phyloP scores from a whole-genome alignment of 2,797 vertebrate species.

The Antennarius maculatus region DNA sequence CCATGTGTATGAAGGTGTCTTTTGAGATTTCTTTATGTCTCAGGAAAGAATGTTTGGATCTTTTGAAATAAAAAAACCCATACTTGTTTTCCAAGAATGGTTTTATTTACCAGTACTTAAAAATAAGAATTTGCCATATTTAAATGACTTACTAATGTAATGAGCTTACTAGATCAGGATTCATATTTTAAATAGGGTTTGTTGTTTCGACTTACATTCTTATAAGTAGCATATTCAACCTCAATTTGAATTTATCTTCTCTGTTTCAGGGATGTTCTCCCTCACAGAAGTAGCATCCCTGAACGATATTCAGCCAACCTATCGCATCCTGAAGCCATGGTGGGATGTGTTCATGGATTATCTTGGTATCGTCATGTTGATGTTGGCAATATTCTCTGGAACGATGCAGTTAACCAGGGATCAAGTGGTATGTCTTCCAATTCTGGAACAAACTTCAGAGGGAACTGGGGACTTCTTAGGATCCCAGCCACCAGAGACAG shows the following conservation, averaged over 20 bases:
- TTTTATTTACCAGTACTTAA: too few relatives aligned
- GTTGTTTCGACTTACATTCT: not conserved
- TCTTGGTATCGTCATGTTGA: constrained; percentile 96
- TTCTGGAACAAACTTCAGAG: constrained; percentile 85
- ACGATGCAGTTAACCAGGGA: constrained; percentile 99
- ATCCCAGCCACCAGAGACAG: constrained; percentile 75
- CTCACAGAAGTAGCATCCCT: constrained; percentile 99
- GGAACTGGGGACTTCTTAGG: constrained; percentile 60
- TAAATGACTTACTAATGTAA: too few relatives aligned
- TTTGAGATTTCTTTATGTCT: too few relatives aligned
- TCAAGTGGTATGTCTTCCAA: constrained; percentile 97
- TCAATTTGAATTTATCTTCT: constrained; percentile 31
- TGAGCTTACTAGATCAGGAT: too few relatives aligned
- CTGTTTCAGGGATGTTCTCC: constrained; percentile 96
- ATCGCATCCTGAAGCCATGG: constrained; percentile 99
- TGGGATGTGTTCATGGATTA: constrained; percentile 99
- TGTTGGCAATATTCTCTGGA: constrained; percentile 99
- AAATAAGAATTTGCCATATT: too few relatives aligned
- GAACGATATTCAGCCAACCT: constrained; percentile 98
- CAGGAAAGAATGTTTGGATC: too few relatives aligned
- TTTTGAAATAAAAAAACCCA: too few relatives aligned
- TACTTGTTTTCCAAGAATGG: too few relatives aligned
- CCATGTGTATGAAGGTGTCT: too few relatives aligned
- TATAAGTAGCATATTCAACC: not conserved
- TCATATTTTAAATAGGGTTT: too few relatives aligned